phyloP scores from a whole-genome alignment of 2,888 invertebrate species.

The Lissonota sp. region DNA sequence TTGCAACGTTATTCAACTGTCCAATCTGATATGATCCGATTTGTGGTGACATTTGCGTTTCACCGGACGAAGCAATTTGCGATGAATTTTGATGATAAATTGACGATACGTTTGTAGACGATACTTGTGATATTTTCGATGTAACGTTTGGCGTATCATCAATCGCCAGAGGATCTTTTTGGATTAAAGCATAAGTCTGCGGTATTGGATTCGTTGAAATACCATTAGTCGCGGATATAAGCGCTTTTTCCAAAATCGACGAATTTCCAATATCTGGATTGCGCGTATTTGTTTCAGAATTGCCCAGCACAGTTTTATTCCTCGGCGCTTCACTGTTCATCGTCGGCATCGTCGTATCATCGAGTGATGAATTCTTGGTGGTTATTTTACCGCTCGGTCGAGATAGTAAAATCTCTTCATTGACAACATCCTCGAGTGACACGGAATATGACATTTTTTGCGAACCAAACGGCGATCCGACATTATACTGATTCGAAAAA shows the following conservation, averaged over 20 bases:
- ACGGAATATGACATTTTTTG: slow-evolving; percentile 17
- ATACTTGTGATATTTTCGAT: background rate
- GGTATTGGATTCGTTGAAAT: background rate
- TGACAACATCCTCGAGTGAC: slow-evolving; percentile 29
- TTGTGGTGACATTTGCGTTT: no score
- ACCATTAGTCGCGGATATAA: background rate
- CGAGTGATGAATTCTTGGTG: background rate
- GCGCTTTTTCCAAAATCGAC: no score
- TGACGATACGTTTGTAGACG: no score
- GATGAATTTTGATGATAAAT: no score
- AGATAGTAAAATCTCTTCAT: slow-evolving; percentile 27
- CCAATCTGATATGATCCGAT: no score
- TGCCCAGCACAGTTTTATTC: no score
- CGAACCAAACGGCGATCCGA: no score
- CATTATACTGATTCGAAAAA: no score
- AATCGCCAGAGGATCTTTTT: background rate
- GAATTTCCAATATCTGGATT: no score
- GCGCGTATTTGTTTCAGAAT: no score
- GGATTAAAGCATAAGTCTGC: background rate
- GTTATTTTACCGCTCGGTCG: background rate
- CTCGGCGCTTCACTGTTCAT: background rate
- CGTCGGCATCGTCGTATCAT: background rate
- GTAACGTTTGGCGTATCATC: background rate
- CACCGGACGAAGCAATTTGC: no score
- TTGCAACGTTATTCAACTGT: no score